These are phyloP conservation scores for Meriones unguiculatus DNA, from an alignment of 2,113 vertebrate species.

Conservation along the genomic window DNA sequence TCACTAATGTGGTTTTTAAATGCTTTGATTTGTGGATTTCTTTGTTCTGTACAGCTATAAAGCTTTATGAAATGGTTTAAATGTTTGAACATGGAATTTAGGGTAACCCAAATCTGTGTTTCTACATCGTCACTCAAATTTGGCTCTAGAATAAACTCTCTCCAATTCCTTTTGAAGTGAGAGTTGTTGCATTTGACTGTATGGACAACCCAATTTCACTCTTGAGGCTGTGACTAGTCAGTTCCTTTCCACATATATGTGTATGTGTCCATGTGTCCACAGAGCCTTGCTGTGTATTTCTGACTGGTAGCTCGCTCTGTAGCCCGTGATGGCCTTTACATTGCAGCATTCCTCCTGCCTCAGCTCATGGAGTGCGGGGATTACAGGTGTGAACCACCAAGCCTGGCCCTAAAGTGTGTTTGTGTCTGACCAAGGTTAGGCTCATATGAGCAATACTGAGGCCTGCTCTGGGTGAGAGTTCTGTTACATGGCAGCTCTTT, in stretches of 20 bases:
- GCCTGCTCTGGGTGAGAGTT: background rate
- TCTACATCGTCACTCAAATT: background rate
- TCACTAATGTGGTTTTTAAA: no score
- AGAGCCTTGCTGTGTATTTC: background rate
- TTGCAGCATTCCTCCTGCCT: background rate
- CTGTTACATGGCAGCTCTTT: background rate
- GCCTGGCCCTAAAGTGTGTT: background rate
- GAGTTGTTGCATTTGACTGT: background rate
- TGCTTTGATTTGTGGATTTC: background rate
- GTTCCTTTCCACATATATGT: background rate
- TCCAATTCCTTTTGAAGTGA: background rate
- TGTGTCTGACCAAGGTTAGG: background rate
- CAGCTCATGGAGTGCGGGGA: background rate
- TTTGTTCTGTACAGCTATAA: background rate
- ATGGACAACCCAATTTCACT: background rate
- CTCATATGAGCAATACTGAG: accelerated
- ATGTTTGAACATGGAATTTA: background rate
- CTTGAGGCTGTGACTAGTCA: background rate
- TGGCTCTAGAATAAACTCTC: background rate
- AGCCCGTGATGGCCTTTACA: background rate
- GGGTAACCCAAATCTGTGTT: background rate
- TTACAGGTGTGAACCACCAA: background rate
- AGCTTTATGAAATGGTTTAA: background rate
- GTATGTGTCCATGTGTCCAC: background rate
- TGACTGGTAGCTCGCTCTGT: background rate